These are phyloP conservation scores for Hydriomena furcata DNA, from an alignment of 2,888 invertebrate species.

Conservation along the genomic window DNA sequence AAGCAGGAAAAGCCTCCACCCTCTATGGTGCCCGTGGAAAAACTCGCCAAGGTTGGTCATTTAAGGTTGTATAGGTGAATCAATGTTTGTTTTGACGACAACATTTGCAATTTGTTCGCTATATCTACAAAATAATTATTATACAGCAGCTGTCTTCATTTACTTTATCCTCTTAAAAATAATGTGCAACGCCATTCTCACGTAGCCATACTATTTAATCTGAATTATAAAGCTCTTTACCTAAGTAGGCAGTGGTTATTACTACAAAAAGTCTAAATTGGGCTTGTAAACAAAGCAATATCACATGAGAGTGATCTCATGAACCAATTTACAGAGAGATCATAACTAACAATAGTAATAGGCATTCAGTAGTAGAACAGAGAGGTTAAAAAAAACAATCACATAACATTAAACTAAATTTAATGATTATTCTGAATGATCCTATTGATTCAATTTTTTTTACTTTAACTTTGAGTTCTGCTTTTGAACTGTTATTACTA, in stretches of 20 bases:
- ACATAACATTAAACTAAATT: no score
- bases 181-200: background rate
- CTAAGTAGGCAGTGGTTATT: background rate
- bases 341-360: background rate
- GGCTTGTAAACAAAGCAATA: conserved; percentile 4
- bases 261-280: background rate
- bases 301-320: conserved; percentile 11
- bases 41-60: conserved; percentile 89
- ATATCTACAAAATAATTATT: no score
- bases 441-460: no score
- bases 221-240: no score
- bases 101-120: background rate
- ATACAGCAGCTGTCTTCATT: no score
- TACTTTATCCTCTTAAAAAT: no score
- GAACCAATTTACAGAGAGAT: background rate
- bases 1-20: conserved; percentile 72
- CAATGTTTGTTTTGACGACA: conserved; percentile 37
- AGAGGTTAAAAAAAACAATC: no score
- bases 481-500: no score
- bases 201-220: background rate
- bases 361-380: no score
- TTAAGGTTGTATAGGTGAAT: no score
- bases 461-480: no score
- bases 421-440: no score
- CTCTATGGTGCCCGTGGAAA: conserved; percentile 89